phyloP scores from a whole-genome alignment of 2,888 invertebrate genomes.

The Protodeltote pygarga region DNA sequence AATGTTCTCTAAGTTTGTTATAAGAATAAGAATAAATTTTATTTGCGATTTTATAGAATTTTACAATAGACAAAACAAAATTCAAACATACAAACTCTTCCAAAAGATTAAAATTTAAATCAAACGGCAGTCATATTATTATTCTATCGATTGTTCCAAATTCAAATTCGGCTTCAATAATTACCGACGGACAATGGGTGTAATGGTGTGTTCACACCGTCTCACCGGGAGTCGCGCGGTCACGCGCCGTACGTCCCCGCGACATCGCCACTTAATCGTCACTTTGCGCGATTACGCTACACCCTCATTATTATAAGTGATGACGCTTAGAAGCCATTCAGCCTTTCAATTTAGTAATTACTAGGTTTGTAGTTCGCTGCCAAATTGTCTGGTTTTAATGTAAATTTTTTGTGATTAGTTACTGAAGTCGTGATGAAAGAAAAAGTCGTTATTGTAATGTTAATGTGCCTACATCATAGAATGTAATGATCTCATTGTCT shows the following conservation, averaged over 20 bases:
- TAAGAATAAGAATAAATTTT: too few relatives aligned
- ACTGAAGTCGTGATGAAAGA: background rate
- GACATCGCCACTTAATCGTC: slow-evolving; percentile 78
- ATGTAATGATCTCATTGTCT: slow-evolving; percentile 10
- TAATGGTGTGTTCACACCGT: slow-evolving; percentile 76
- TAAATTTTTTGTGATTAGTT: slow-evolving; percentile 53
- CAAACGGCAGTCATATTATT: slow-evolving; percentile 9
- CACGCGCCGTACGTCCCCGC: slow-evolving; percentile 61
- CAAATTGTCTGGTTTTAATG: slow-evolving; percentile 56
- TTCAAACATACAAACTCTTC: background rate
- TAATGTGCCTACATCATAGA: slow-evolving; percentile 2
- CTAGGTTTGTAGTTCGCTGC: slow-evolving; percentile 66
- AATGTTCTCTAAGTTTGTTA: too few relatives aligned
- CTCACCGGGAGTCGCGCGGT: slow-evolving; percentile 59
- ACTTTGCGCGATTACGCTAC: slow-evolving; percentile 72
- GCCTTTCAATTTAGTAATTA: slow-evolving; percentile 85
- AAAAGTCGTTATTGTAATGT: slow-evolving; percentile 1
- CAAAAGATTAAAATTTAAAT: slow-evolving; percentile 2
- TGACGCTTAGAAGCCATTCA: slow-evolving; percentile 83
- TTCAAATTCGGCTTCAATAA: slow-evolving; percentile 67
- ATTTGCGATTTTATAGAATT: background rate
- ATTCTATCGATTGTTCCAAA: slow-evolving; percentile 53
- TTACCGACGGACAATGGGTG: slow-evolving; percentile 71
- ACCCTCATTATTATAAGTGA: slow-evolving; percentile 84
- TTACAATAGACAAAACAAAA: background rate